Evolutionary conservation across 2,888 invertebrate genomes (phyloP), one percentile per base, ranked within the genome.

Genomic region (Aproaerema taeniolella): DNA sequence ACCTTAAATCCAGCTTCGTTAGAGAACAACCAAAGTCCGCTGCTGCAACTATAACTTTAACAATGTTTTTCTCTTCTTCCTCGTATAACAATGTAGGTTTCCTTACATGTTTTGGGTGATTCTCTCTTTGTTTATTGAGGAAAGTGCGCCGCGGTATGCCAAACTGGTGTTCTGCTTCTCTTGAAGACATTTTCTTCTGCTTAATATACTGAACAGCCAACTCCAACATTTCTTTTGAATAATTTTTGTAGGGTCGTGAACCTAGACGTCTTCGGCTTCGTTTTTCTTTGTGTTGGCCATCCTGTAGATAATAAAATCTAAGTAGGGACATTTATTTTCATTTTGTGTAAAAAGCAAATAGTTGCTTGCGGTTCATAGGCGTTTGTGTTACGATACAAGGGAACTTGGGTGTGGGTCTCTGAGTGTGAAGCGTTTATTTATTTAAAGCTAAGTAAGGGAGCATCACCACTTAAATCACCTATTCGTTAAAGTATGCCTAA

Each of bases 11-110:
- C 28, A 43, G 24, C 13, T 16, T 15, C 13, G 46, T 20, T 28
- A 46, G 32, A 16, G 46, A 43, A 15, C 16, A 32, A 20, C 43
- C 43, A 35, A 11, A 30, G 13, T 30, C 30, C 10, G 13, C 30
- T 12, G 30, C 30, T 12, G 30, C 30, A 12, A 30, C 5, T 4
- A 30, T 5, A 3, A 30, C 30, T 2, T 12, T 13, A 9, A 30
- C 12, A 13, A 30, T 13, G 2, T 30, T 6, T n/a, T 30, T 30
- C 12, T 30, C 30, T 9, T 30, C 30, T 2, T 2, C 13, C 6
- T 11, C 12, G 9, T 2, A 12, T 12, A 30, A 9, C 6, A 11
- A 13, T 6, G 14, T 5, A 30, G 13, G 30, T 13, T 11, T 11
- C 1, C 25, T 15, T 1, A 24, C 24, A 2, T 15, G 6, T 7